phyloP scores from a whole-genome alignment of 2,797 vertebrate genomes.

The Scolopax bukidnonensis region DNA sequence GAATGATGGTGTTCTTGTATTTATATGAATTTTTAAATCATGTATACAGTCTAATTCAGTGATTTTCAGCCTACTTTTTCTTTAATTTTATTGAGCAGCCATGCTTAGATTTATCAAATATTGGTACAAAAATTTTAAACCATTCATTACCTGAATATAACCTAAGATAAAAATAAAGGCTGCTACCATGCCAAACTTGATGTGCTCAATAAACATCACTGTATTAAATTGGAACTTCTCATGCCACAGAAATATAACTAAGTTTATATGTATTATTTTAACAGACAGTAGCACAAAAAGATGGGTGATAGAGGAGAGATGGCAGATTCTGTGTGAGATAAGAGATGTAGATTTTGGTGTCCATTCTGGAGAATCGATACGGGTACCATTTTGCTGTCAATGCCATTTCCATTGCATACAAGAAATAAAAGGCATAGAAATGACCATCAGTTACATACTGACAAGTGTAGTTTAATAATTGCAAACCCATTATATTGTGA shows the following conservation, averaged over 20 bases:
- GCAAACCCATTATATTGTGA: neutral
- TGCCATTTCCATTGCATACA: neutral
- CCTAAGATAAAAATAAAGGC: neutral
- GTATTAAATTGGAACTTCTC: neutral
- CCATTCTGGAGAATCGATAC: neutral
- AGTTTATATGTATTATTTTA: neutral
- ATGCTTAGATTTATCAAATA: neutral
- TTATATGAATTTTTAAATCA: neutral
- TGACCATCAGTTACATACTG: neutral
- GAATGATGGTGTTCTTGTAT: neutral
- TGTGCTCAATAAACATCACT: neutral
- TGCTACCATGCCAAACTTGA: neutral
- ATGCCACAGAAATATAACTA: neutral
- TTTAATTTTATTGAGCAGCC: fast-evolving
- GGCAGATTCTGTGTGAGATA: neutral
- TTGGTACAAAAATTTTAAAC: neutral
- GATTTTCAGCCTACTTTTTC: neutral
- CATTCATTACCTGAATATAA: neutral
- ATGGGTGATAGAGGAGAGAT: neutral
- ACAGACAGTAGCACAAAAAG: neutral
- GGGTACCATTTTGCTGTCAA: neutral
- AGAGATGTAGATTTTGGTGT: neutral
- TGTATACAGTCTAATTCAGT: neutral
- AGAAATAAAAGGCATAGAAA: neutral
- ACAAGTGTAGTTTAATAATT: neutral